Evolutionary conservation across 2,888 invertebrate genomes (phyloP).

Genomic region (Gnatocerus cornutus): DNA sequence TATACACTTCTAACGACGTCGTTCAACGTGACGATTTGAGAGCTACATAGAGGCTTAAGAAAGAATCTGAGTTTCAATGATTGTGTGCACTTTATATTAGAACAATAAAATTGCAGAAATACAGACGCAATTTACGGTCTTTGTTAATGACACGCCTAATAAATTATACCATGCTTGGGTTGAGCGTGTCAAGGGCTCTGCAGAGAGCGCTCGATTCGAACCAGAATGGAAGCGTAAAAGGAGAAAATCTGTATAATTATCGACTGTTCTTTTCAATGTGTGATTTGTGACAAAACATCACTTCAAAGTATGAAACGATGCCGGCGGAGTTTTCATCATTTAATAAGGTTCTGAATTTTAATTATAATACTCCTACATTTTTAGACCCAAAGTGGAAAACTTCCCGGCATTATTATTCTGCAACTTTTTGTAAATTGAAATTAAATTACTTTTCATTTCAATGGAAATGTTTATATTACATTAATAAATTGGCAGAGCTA

Average conservation of each 20-base stretch:
- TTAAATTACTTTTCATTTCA: too few relatives aligned
- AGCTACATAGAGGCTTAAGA: slow-evolving; percentile 8
- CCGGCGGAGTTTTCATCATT: too few relatives aligned
- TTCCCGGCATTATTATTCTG: too few relatives aligned
- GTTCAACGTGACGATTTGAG: slow-evolving; percentile 7
- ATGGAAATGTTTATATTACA: too few relatives aligned
- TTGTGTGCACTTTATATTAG: slow-evolving; percentile 13
- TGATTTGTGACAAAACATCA: too few relatives aligned
- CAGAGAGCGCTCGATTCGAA: slow-evolving; percentile 7
- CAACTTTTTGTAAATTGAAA: too few relatives aligned
- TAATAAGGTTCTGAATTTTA: too few relatives aligned
- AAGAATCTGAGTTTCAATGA: slow-evolving; percentile 22
- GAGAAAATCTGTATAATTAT: slow-evolving; percentile 6
- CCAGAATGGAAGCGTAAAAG: slow-evolving; percentile 4
- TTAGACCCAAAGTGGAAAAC: too few relatives aligned
- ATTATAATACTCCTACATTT: too few relatives aligned
- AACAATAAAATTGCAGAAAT: slow-evolving; percentile 26
- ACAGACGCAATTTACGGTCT: slow-evolving; percentile 25
- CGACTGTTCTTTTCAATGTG: not conserved
- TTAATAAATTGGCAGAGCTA: too few relatives aligned
- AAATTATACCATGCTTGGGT: slow-evolving; percentile 21
- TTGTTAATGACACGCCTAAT: slow-evolving; percentile 28
- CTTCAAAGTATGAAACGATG: too few relatives aligned
- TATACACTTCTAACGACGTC: slow-evolving; percentile 17
- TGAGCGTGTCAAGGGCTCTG: slow-evolving; percentile 16